Percentiles rank a stretch among this genome's conserved stretches.
phyloP scores from a whole-genome alignment of 2,888 invertebrate species.

The Lithosia quadra region DNA sequence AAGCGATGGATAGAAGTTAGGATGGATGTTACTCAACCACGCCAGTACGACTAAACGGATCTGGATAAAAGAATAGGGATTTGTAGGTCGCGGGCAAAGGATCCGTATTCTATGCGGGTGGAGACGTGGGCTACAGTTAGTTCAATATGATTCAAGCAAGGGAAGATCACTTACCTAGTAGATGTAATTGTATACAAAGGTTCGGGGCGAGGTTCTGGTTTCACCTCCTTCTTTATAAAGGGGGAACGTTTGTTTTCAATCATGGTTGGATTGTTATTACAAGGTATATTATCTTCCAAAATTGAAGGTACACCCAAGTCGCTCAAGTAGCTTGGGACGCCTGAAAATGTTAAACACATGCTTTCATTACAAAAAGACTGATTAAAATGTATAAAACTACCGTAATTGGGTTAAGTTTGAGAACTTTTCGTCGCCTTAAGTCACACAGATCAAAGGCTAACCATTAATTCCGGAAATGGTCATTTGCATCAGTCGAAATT shows the following conservation, averaged over 20 bases:
- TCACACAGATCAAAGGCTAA: too few species aligned
- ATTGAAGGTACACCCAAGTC: conserved; percentile 61
- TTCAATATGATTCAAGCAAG: not conserved
- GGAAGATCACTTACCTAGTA: conserved; percentile 63
- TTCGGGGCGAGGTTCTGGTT: conserved; percentile 67
- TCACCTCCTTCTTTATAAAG: conserved; percentile 68
- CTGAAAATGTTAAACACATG: conserved; percentile 50
- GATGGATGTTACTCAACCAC: not conserved
- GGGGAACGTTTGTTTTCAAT: conserved; percentile 73
- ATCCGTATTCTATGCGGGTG: not conserved
- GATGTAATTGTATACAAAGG: conserved; percentile 76
- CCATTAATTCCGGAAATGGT: too few species aligned
- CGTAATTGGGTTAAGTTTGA: too few species aligned
- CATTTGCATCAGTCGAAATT: not conserved
- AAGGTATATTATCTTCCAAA: conserved; percentile 59
- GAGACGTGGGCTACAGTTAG: not conserved
- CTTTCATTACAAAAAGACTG: not conserved
- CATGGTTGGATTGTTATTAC: conserved; percentile 69
- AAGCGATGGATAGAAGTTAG: not conserved
- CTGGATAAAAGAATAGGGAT: not conserved
- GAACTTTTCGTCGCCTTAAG: too few species aligned
- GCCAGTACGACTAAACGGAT: not conserved
- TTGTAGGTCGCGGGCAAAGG: not conserved
- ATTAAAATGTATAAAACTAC: too few species aligned
- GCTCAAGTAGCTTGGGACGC: conserved; percentile 56